Evolutionary conservation across 2,888 invertebrate species (phyloP).

Genomic region (Vanessa cardui): DNA sequence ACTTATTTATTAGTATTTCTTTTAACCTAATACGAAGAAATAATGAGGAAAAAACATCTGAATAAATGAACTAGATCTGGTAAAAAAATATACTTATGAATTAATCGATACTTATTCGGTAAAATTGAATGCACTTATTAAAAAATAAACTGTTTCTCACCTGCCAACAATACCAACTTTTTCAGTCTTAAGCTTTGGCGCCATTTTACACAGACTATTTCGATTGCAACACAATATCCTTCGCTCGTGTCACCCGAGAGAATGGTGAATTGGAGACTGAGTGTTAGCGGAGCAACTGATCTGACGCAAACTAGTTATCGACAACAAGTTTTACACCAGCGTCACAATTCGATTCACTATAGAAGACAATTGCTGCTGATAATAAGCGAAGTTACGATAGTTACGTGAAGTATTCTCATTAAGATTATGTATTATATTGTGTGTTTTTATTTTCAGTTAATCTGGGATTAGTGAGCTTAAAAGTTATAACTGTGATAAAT

Average conservation of each 20-base stretch:
- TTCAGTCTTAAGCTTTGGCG: constrained; percentile 72
- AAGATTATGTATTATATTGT: too few species aligned
- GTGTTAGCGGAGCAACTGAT: constrained; percentile 23
- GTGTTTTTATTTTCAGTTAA: too few species aligned
- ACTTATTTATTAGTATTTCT: too few species aligned
- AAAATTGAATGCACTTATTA: neutral
- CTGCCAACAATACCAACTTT: constrained; percentile 91
- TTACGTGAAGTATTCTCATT: neutral
- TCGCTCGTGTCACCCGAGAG: constrained; percentile 21
- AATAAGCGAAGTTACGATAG: neutral
- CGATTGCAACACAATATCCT: constrained; percentile 32
- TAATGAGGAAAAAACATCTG: too few species aligned
- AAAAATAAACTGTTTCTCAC: constrained; percentile 64
- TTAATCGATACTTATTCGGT: neutral
- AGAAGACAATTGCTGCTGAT: constrained; percentile 4
- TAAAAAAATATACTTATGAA: too few species aligned
- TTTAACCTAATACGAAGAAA: too few species aligned
- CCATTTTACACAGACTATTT: constrained; percentile 51
- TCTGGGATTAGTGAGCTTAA: too few species aligned
- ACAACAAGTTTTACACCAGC: constrained; percentile 31
- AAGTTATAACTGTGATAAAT: too few species aligned
- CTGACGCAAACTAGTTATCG: constrained; percentile 37
- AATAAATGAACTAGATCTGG: too few species aligned
- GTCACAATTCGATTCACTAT: constrained; percentile 9
- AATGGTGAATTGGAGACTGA: constrained; percentile 25